Conservation (phyloP, 2,113 vertebrate species). For the Crotalus viridis region DNA sequence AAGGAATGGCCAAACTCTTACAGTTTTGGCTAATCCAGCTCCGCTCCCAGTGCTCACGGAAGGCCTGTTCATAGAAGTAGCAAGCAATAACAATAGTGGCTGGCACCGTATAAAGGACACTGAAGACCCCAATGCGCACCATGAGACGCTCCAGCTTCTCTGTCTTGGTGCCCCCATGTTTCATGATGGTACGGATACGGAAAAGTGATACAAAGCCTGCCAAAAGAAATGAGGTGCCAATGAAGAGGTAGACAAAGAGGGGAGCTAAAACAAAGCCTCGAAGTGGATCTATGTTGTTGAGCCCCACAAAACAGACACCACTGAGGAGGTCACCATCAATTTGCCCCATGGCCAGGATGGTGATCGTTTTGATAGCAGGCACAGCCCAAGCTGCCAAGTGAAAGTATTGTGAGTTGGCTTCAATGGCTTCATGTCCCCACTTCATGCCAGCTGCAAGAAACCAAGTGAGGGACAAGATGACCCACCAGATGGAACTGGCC, state of each 20-base stretch:
- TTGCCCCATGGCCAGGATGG: conserved; percentile 94
- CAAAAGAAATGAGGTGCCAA: conserved; percentile 93
- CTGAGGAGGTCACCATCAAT: conserved; percentile 94
- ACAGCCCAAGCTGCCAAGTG: conserved; percentile 97
- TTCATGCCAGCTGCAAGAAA: conserved; percentile 98
- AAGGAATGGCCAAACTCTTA: conserved; percentile 91
- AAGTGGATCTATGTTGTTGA: conserved; percentile 89
- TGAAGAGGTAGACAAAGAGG: conserved; percentile 96
- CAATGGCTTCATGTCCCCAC: conserved; percentile 97
- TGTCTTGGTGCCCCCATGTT: conserved; percentile 94
- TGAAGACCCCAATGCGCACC: conserved; percentile 97
- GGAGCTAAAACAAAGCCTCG: conserved; percentile 93
- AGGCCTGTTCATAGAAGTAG: conserved; percentile 98
- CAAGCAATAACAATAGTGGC: conserved; percentile 97
- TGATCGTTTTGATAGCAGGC: conserved; percentile 94
- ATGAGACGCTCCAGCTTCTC: conserved; percentile 96
- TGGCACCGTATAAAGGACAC: conserved; percentile 94
- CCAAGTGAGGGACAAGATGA: conserved; percentile 97
- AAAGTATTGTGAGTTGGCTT: conserved; percentile 97
- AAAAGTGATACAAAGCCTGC: conserved; percentile 96
- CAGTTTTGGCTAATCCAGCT: conserved; percentile 95
- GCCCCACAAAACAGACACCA: conserved; percentile 92
- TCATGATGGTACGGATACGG: conserved; percentile 98
- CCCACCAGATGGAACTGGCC: conserved; percentile 99
- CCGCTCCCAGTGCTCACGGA: conserved; percentile 92